Base-by-base conservation (phyloP, 1,140 invertebrate genomes). In the Drosophila aff. region DNA sequence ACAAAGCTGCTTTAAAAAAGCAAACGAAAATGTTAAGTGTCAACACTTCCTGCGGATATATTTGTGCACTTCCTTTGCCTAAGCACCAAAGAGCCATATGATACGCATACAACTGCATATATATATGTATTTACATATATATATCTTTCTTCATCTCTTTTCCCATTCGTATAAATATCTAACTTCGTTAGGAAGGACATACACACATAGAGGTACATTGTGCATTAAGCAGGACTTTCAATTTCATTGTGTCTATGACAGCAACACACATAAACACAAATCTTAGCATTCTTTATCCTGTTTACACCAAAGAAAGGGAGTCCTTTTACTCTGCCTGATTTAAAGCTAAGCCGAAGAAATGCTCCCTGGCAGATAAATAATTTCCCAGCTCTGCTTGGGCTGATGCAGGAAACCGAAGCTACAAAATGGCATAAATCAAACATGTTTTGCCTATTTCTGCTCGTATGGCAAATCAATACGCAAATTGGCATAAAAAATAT, bases 401-500 rank as follows among this genome's bases (percentile, higher is more conserved):
- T 44, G 59, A 49, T 61, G 74, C 69, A 75, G 53, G 33, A 53
- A 63, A 55, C 40, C 28, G 38, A 62, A 36, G 69, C 82, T 49
- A 38, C 49, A 61, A 86, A 62, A 67, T 71, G 83, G 64, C 80
- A 77, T 86, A 73, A 86, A 87, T 86, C 83, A 83, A 87, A 61
- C 44, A 77, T 83, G 78, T 66, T 78, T 73, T 65, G 68, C 46
- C 49, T 55, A 50, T 60, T 46, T 63, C 36, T 49, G 26, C 21
- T 49, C 63, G 36, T 62, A 69, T 82, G 66, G 67, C 84, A 89
- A 86, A 86, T 86, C 83, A 87, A 86, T 86, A 89, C 76, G 83
- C 83, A 86, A 86, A 89, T 86, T 80, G 83, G 60, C 79, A 80
- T 82, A 82, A 76, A 69, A 85, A 71, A 58, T 65, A 71, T 74